Base-by-base conservation (phyloP, 2,888 invertebrate species). In the Callinectes sapidus region DNA sequence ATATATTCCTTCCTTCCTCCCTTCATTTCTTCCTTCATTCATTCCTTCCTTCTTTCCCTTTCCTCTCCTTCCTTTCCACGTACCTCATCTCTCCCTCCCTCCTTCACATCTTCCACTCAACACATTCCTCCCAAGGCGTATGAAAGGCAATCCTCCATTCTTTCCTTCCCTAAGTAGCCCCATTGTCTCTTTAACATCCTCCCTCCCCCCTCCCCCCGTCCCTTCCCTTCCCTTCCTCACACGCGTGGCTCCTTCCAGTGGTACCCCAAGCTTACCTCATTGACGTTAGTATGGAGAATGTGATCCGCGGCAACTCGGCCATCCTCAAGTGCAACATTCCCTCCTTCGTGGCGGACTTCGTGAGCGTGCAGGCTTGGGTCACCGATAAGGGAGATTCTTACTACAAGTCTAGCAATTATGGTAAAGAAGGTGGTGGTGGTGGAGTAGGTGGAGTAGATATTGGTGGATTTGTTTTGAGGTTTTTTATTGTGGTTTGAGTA, bases 311-410 rank as follows among this genome's bases (percentile, higher is more conserved):
- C 94, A 98, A 98, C 96, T 97, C 98, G 94, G 98, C 98, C 92
- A 97, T 98, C 95, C 98, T 98, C 96, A 98, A 98, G 96, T 98
- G 98, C 96, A 98, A 98, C 96, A 97, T 98, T 95, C 98, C 98
- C 18, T 94, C 93, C 89, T 94, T 94, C 93, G 95, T 94, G 42
- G 94, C 94, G 89, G 94, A 95, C 90, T 94, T 94, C 93, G 94
- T 94, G 81, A 81, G 86, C 39, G 94, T 95, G 90, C 91, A 89
- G 90, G 35, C 94, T 16, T 94, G 94, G 95, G 89, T 93, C 86
- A 94, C 92, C 16, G 88, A 91, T 48, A 92, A 92, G 55, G 94
- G 93, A 16, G 55, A 92, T 18, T 87, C 89, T 8, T 94, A 91
- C 90, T 94, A 90, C 55, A 91, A 92, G 18, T 89, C 92, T 5